Percentiles rank a stretch among this genome's conserved stretches.
phyloP scores from a whole-genome alignment of 2,797 vertebrate species.

The Poeciliopsis presidionis region DNA sequence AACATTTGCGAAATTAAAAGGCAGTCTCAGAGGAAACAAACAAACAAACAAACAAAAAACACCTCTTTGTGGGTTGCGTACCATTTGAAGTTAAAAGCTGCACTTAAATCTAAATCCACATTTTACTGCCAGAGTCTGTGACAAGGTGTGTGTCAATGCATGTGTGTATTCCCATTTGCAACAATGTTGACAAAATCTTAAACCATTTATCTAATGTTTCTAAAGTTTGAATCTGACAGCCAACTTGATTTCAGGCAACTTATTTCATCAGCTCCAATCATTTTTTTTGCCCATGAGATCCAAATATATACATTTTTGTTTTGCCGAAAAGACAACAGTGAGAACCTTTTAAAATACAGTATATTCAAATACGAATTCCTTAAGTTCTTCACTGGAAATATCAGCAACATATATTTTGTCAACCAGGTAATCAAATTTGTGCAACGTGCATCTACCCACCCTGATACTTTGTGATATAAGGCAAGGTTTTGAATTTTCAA shows the following conservation, averaged over 20 bases:
- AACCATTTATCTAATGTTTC: constrained; percentile 15
- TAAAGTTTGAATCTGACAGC: constrained; percentile 12
- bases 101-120: constrained; percentile 23
- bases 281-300: background rate
- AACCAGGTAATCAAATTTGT: background rate
- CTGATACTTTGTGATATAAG: background rate
- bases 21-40: constrained; percentile 7
- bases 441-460: background rate
- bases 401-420: background rate
- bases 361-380: constrained; percentile 1
- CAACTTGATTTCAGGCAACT: background rate
- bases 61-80: background rate
- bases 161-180: constrained; percentile 1
- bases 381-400: background rate
- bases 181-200: constrained; percentile 10
- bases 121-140: constrained; percentile 5
- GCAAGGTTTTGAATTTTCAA: background rate
- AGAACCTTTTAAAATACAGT: constrained; percentile 5
- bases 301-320: background rate
- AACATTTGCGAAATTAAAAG: constrained; percentile 11
- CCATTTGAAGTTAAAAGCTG: constrained; percentile 31
- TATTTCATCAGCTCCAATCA: background rate
- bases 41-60: background rate
- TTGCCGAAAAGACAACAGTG: background rate
- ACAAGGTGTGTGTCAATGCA: constrained; percentile 7